Evolutionary conservation across 1,140 invertebrate genomes (phyloP), one percentile per base, ranked within the genome.

Genomic region (Sycophaga agraensis): DNA sequence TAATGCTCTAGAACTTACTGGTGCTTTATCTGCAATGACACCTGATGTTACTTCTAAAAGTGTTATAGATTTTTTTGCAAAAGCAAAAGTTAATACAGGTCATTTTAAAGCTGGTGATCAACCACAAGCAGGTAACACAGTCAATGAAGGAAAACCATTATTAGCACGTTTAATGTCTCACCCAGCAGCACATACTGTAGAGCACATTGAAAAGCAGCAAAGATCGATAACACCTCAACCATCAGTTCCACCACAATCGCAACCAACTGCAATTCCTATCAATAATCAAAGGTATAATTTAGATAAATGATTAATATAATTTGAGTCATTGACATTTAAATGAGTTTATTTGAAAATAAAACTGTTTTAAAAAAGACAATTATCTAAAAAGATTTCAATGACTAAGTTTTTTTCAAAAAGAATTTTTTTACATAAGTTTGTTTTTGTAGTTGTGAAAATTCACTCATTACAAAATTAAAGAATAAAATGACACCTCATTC

Each of bases 201-300:
- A 94, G 70, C 90, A 94, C 74, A 91, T 95, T 69, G 93, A 95
- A 69, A 91, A 92, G 64, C 91, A 92, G 67, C 91, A 93, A 68
- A 83, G 89, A 48, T 88, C 88, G 35, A 84, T 85, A 54, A 91
- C 87, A 11, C 89, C 86, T 14, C 87, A 85, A 50, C 77, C 79
- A 19, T 69, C 66, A 26, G 50, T 63, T n/a, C 64, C 69, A 6
- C 62, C 70, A 5, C 71, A 78, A 55, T 2, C 59, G 6, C 59
- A 72, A 0, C 51, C 67, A 8, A 42, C 54, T 19, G 31, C 66
- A 12, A 43, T 66, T 9, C 14, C 62, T 5, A 37, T 65, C 19
- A 74, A 73, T 37, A 73, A 66, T 64, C 55, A 58, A 64, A 59
- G 62, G 62, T 64, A 51, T 16, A n/a, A n/a, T n/a, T n/a, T n/a